phyloP scores from a whole-genome alignment of 1,140 invertebrate genomes.

The Hyphantria cunea region DNA sequence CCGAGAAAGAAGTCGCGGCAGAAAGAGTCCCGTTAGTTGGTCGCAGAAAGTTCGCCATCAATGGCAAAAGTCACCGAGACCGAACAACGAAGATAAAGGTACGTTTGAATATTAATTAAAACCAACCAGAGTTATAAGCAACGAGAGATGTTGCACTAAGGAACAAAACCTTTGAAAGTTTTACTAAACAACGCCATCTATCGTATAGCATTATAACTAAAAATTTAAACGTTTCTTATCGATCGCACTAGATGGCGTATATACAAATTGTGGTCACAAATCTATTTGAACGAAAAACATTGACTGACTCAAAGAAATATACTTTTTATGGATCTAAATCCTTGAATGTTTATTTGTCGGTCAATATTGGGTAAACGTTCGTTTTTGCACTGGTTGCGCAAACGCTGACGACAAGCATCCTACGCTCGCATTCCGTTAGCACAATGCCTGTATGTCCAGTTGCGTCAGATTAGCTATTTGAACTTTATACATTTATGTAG shows the following conservation, averaged over 20 bases:
- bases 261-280: too few species aligned
- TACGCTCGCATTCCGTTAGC: constrained; percentile 36
- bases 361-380: constrained; percentile 23
- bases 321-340: not conserved
- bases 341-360: not conserved
- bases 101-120: constrained; percentile 22
- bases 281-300: not conserved
- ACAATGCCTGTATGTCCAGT: constrained; percentile 9
- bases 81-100: constrained; percentile 62
- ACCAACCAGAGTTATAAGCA: not conserved
- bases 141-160: too few species aligned
- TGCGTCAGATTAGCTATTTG: not conserved
- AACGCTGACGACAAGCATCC: constrained; percentile 37
- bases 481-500: too few species aligned
- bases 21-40: constrained; percentile 77
- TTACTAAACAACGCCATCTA: constrained; percentile 46
- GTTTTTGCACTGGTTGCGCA: constrained; percentile 34
- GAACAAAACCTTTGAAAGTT: not conserved
- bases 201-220: not conserved
- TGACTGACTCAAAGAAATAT: not conserved
- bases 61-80: constrained; percentile 73
- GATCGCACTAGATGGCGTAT: constrained; percentile 30
- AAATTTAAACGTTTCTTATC: not conserved
- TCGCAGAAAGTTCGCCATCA: constrained; percentile 79
- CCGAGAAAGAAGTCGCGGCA: constrained; percentile 66